Base-by-base conservation (phyloP, 2,113 vertebrate genomes). In the Leuciscus idus region DNA sequence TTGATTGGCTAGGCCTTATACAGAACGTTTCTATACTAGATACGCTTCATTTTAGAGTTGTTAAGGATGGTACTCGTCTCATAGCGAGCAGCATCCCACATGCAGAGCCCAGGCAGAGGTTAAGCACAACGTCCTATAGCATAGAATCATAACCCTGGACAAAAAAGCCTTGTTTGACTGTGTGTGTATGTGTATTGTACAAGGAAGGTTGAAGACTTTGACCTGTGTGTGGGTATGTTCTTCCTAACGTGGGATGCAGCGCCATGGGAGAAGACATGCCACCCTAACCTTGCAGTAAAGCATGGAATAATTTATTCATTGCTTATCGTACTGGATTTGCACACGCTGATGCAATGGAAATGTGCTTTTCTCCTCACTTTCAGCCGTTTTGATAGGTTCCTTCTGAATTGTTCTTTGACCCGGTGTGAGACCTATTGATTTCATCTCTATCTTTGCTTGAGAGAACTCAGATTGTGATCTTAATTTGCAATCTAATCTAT, bases 231-330 rank as follows among this genome's bases (percentile, higher is more conserved):
- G 85, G 86, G 77, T 81, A 75, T 62, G 81, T 86, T 87, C 83
- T 86, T 84, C 43, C 90, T 61, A 86, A 90, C 88, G 93, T 92
- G 88, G 90, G 92, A 61, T 77, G 88, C 88, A 83, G 86, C 89
- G 91, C 90, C 90, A 91, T 88, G 84, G 84, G 89, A 92, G 90
- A 92, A 90, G 87, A 76, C 48, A 7, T 85, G 86, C 85, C 87
- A 84, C 84, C 80, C 83, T 93, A 91, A 93, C 90, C 91, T 90
- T 91, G 91, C 89, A 91, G 83, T 86, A 81, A 89, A 89, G 84
- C 61, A 55, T 73, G 78, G 48, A 88, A 90, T 92, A 86, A 93
- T 92, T 90, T 92, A 92, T 93, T 92, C 90, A 91, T 91, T 90
- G 90, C 88, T 75, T 83, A 85, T 91, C 85, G 78, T 88, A 90